Evolutionary conservation across 2,888 invertebrate genomes (phyloP), one percentile per base, ranked within the genome.

Genomic region (Charanyca ferruginea): DNA sequence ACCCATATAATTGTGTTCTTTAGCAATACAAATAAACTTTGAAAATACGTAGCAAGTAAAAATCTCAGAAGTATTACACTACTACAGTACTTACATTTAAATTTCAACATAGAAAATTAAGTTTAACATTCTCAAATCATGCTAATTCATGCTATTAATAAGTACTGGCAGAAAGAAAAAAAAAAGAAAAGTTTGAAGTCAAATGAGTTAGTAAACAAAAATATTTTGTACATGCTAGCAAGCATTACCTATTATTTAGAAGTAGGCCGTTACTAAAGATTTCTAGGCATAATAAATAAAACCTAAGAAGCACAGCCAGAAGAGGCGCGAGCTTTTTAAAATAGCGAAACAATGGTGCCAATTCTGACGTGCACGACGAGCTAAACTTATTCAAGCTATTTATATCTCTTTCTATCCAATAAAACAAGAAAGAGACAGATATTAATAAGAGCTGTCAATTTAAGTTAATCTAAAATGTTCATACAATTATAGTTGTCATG

Each of bases 91-190:
- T 9, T 9, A 32, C 32, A 8, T 11, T 25, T 23, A 25, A 53
- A 13, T 3, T 44, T 44, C 16, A 49, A 74, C 22, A 53, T 9
- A 44, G 28, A 48, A 6, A 13, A 45, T 7, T 18, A 45, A 52
- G 13, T 18, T 42, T 9, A 47, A 45, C 20, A 57, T 28, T 42
- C 8, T 32, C 4, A 41, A 32, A 53, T 35, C 80, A 76, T 76
- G 76, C 76, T 41, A 16, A 25, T 23, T 70, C 75, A 79, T 76
- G 80, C 74, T 66, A 44, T 79, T 79, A 74, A 25, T 54, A 47
- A 55, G 42, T 44, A 54, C 9, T 59, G 38, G 61, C 58, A 62
- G 11, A 55, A 9, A 62, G 68, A 0, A 62, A 51, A 47, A 8
- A 28, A 55, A 58, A 35, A 38, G 20, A 23, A 47, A 1, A 48